Evolutionary conservation across 2,888 invertebrate genomes (phyloP).

Genomic region (Melanotus villosus): DNA sequence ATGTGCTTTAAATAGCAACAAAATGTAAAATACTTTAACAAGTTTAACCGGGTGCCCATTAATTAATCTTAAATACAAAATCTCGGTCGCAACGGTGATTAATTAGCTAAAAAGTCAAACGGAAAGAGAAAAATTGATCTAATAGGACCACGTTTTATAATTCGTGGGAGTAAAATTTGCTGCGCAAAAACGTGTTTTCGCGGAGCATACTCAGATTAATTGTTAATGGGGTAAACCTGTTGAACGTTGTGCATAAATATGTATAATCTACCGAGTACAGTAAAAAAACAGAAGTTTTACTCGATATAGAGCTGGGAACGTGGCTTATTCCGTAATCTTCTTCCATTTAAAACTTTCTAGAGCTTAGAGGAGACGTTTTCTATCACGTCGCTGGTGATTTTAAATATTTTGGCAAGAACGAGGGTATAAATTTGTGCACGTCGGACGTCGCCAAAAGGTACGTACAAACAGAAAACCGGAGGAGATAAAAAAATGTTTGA

Average conservation of each 20-base stretch:
- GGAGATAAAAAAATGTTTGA: conserved; percentile 23
- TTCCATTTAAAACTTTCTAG: conserved; percentile 33
- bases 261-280: conserved; percentile 48
- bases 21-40: conserved; percentile 21
- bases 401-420: neutral
- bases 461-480: conserved; percentile 4
- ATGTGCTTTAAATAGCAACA: conserved; percentile 43
- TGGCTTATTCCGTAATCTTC: conserved; percentile 29
- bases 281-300: conserved; percentile 37
- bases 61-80: conserved; percentile 24
- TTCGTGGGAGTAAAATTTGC: conserved; percentile 15
- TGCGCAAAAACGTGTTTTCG: conserved; percentile 18
- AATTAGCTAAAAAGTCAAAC: conserved; percentile 26
- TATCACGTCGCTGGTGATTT: neutral
- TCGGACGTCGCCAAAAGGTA: conserved; percentile 17
- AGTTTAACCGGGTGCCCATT: conserved; percentile 21
- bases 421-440: conserved; percentile 14
- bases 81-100: conserved; percentile 15
- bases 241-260: conserved; percentile 52
- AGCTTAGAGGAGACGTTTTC: conserved; percentile 14
- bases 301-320: conserved; percentile 16
- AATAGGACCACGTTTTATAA: conserved; percentile 11
- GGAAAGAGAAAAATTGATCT: conserved; percentile 24
- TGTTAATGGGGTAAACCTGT: conserved; percentile 57
- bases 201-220: conserved; percentile 51